A percentile compares a stretch with the other conserved stretches of the same genome.
phyloP scores from a whole-genome alignment of 2,797 vertebrate genomes.

The Enteromius treurensis region DNA sequence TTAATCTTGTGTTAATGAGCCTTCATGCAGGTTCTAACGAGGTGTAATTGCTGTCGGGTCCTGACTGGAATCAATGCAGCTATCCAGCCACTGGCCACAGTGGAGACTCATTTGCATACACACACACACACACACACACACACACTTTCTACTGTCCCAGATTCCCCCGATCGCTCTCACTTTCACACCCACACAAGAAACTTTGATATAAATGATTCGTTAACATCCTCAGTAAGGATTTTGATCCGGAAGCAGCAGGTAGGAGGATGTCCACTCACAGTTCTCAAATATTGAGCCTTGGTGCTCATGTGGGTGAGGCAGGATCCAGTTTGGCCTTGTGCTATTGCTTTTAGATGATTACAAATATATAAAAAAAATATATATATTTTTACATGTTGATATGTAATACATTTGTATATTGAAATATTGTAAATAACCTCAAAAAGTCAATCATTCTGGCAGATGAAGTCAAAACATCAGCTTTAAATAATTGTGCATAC shows the following conservation, averaged over 20 bases:
- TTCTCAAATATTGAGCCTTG: neutral
- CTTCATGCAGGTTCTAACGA: conserved; percentile 76
- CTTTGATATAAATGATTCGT: conserved; percentile 7
- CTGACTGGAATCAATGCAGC: conserved; percentile 65
- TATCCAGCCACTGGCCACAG: conserved; percentile 54
- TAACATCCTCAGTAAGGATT: neutral
- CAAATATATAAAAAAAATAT: too few species aligned
- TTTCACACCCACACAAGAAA: neutral
- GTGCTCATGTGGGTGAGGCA: neutral
- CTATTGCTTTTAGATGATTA: too few species aligned
- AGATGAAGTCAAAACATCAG: neutral
- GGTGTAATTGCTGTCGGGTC: conserved; percentile 68
- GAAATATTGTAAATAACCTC: too few species aligned
- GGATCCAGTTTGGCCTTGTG: neutral
- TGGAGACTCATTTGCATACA: conserved; percentile 53
- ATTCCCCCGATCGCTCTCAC: neutral
- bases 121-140: conserved; percentile 14
- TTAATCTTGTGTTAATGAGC: conserved; percentile 78
- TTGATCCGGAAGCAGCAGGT: neutral
- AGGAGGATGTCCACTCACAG: neutral
- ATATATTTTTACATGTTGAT: too few species aligned
- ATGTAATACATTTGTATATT: too few species aligned
- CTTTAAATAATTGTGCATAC: neutral
- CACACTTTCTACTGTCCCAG: conserved; percentile 14
- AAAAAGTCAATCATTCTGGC: neutral